A percentile compares a stretch with the other conserved stretches of the same genome.
These are phyloP conservation scores for Myotis findleyi DNA, from an alignment of 2,797 vertebrate genomes.

Conservation along the genomic window DNA sequence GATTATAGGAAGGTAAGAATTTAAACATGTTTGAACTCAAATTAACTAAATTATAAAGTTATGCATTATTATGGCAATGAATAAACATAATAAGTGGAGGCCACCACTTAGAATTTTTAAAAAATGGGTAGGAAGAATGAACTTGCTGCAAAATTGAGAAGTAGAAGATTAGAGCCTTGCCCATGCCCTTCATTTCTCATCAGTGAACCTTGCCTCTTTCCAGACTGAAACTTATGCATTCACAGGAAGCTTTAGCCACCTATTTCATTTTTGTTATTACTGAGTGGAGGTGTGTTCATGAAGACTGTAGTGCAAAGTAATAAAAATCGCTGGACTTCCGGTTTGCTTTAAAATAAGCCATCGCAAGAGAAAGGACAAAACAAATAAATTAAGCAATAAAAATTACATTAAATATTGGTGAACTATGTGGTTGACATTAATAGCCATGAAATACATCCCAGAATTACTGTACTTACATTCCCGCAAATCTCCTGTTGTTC, in stretches of 20 bases:
- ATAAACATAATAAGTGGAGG: not conserved
- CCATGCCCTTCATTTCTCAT: not conserved
- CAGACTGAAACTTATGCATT: not conserved
- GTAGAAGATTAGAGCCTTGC: not conserved
- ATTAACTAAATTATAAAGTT: not conserved
- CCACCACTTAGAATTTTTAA: not conserved
- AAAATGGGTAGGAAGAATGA: not conserved
- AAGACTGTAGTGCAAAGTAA: not conserved
- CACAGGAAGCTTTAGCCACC: not conserved
- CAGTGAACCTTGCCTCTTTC: not conserved
- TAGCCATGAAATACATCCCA: not conserved
- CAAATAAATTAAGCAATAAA: not conserved
- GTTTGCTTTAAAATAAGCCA: not conserved
- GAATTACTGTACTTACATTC: slow-evolving; percentile 64
- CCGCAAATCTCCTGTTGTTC: slow-evolving; percentile 17
- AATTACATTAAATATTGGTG: not conserved
- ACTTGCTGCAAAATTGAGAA: not conserved
- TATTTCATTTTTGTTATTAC: not conserved
- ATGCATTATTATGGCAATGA: not conserved
- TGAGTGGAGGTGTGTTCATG: not conserved
- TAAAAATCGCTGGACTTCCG: not conserved
- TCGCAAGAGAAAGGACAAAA: not conserved
- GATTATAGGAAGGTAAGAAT: not conserved
- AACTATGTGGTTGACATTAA: not conserved
- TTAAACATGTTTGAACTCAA: not conserved